Evolutionary conservation across 2,797 vertebrate genomes (phyloP).

Genomic region (Allobates femoralis): DNA sequence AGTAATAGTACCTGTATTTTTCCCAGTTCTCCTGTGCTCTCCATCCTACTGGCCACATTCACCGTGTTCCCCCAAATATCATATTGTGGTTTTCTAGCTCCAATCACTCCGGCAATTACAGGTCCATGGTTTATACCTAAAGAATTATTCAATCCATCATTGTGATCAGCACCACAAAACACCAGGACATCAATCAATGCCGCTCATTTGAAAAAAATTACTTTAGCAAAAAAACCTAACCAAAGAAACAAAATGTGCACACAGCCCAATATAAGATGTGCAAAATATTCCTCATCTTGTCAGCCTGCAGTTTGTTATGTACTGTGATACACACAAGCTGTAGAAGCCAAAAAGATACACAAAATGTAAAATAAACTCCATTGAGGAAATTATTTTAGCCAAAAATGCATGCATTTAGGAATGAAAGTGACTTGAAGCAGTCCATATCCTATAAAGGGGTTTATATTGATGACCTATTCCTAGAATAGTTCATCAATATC

Average conservation of each 20-base stretch:
- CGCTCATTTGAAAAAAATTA: background rate
- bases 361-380: no score
- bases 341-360: no score
- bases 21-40: conserved; percentile 94
- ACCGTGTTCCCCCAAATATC: conserved; percentile 99
- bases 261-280: background rate
- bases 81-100: conserved; percentile 96
- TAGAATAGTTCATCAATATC: no score
- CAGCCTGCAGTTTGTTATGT: background rate
- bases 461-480: no score
- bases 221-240: background rate
- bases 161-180: background rate
- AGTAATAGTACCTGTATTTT: conserved; percentile 98
- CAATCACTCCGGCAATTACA: conserved; percentile 96
- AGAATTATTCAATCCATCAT: background rate
- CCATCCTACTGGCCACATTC: conserved; percentile 97
- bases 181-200: background rate
- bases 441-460: no score
- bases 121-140: conserved; percentile 97
- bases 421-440: no score
- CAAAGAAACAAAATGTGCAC: background rate
- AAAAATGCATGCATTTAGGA: no score
- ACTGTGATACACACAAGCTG: no score
- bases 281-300: background rate
- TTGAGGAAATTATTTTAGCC: no score